Percentiles rank a stretch among this genome's conserved stretches.
Conservation (phyloP, 2,797 vertebrate genomes). For the Hirundo rustica region DNA sequence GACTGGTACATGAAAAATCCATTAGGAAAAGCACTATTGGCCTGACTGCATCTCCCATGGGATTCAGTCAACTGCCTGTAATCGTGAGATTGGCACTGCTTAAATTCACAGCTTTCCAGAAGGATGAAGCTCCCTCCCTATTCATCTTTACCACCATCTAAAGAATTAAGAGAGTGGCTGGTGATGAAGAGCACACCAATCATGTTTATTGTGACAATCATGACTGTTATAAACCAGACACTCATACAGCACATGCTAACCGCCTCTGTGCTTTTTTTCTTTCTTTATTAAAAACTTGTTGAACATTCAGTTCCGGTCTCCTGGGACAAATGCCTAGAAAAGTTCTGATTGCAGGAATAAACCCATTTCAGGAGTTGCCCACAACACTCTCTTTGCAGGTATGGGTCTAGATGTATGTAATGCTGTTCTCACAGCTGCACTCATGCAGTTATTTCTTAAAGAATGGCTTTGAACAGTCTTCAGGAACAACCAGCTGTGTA, state of each 20-base stretch:
- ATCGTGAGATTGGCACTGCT: slow-evolving; percentile 20
- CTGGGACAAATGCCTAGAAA: not conserved
- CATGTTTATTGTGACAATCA: slow-evolving; percentile 67
- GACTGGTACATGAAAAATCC: not conserved
- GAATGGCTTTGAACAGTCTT: not conserved
- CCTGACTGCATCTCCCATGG: slow-evolving; percentile 6
- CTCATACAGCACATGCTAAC: slow-evolving; percentile 33
- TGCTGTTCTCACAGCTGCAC: not conserved
- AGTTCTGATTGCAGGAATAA: not conserved
- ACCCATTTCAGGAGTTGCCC: not conserved
- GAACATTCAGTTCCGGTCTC: not conserved
- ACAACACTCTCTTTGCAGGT: not conserved
- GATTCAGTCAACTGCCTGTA: slow-evolving; percentile 23
- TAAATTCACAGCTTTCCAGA: slow-evolving; percentile 39
- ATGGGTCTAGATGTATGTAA: not conserved
- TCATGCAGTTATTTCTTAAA: not conserved
- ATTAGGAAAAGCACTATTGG: not conserved
- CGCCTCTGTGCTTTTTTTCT: not conserved
- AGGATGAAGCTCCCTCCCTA: slow-evolving; percentile 32
- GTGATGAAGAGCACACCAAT: slow-evolving; percentile 67
- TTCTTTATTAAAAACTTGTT: slow-evolving; percentile 2
- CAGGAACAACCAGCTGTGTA: not conserved
- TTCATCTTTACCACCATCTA: slow-evolving; percentile 54
- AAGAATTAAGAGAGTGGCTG: slow-evolving; percentile 56
- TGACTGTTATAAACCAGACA: slow-evolving; percentile 62